phyloP scores from a whole-genome alignment of 2,888 invertebrate species.

The Agrotis ipsilon region DNA sequence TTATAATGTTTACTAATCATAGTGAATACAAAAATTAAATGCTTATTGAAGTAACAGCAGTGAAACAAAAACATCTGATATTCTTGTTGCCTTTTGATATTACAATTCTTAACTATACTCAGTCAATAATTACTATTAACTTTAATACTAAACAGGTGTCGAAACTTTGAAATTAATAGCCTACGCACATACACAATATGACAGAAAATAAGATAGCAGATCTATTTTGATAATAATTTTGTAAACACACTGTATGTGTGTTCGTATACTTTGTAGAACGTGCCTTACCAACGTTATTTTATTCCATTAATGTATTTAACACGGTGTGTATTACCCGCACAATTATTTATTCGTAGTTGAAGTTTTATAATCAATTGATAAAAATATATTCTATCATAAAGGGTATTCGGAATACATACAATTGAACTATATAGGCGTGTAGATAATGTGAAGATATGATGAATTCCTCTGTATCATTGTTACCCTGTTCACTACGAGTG shows the following conservation, averaged over 20 bases:
- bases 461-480: conserved; percentile 71
- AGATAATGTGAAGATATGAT: conserved; percentile 67
- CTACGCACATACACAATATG: conserved; percentile 63
- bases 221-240: conserved; percentile 52
- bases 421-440: conserved; percentile 71
- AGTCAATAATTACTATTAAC: conserved; percentile 85
- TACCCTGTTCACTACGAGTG: conserved; percentile 82
- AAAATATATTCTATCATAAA: conserved; percentile 53
- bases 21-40: conserved; percentile 82
- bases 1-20: conserved; percentile 58
- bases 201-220: conserved; percentile 57
- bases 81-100: conserved; percentile 72
- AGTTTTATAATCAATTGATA: conserved; percentile 45
- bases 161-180: conserved; percentile 65
- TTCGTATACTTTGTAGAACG: conserved; percentile 64
- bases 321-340: conserved; percentile 23
- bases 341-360: conserved; percentile 25
- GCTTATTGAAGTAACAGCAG: conserved; percentile 84
- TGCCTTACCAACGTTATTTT: conserved; percentile 53
- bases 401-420: conserved; percentile 69
- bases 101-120: conserved; percentile 86
- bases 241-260: conserved; percentile 54
- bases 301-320: conserved; percentile 27
- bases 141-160: conserved; percentile 80
- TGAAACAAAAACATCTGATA: conserved; percentile 72